Conservation (phyloP, 1,140 invertebrate species). For the Drosophila nannoptera region DNA sequence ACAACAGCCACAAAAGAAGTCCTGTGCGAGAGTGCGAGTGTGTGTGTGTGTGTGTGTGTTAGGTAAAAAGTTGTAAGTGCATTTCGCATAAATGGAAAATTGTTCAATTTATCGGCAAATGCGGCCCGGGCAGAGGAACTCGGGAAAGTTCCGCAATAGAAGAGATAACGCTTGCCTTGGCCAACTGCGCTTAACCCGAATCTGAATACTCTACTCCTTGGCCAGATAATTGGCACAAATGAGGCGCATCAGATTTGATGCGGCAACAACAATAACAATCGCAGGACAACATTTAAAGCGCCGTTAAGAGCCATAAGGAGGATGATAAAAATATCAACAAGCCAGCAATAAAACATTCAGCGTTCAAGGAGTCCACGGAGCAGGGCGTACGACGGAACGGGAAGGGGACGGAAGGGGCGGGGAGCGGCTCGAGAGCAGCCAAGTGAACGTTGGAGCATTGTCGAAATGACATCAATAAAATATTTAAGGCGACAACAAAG, state of each 20-base stretch:
- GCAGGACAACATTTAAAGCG: constrained; percentile 49
- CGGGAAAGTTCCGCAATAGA: constrained; percentile 56
- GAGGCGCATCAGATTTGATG: constrained; percentile 63
- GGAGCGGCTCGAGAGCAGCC: constrained; percentile 28
- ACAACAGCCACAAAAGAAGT: constrained; percentile 26
- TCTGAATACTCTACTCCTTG: background rate
- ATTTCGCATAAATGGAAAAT: constrained; percentile 70
- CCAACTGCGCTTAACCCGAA: constrained; percentile 36
- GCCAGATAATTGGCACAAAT: constrained; percentile 54
- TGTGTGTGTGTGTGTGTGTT: constrained; percentile 6
- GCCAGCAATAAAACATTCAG: constrained; percentile 63
- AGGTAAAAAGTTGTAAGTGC: constrained; percentile 62
- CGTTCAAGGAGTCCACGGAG: constrained; percentile 36
- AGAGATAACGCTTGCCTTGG: constrained; percentile 62
- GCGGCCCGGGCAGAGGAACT: constrained; percentile 14
- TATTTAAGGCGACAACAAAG: constrained; percentile 63
- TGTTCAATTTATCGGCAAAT: constrained; percentile 64
- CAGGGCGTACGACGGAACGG: background rate
- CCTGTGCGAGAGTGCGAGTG: background rate
- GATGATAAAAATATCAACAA: constrained; percentile 66
- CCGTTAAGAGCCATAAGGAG: constrained; percentile 26
- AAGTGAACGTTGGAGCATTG: constrained; percentile 62
- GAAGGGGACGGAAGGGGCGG: too few species aligned
- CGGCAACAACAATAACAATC: constrained; percentile 31
- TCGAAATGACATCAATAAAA: constrained; percentile 74